A percentile compares a stretch with the other conserved stretches of the same genome.
Evolutionary conservation across 1,140 invertebrate genomes (phyloP).

Genomic region (Drosophila guanche): DNA sequence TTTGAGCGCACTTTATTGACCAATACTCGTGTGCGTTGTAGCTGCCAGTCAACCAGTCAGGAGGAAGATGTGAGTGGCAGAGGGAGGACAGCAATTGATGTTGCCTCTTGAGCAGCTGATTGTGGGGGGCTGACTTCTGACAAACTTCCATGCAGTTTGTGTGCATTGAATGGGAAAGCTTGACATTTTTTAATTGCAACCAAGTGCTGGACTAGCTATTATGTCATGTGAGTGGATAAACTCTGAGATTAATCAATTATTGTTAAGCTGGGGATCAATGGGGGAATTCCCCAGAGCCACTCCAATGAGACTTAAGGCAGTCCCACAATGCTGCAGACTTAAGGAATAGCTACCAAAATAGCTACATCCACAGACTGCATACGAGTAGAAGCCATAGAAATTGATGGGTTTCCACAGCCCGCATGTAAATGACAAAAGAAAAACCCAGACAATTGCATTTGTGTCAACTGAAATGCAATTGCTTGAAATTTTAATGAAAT

Average conservation of each 20-base stretch:
- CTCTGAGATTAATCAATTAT: constrained; percentile 10
- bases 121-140: constrained; percentile 13
- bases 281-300: background rate
- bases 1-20: constrained; percentile 72
- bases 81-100: constrained; percentile 20
- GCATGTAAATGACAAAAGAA: constrained; percentile 30
- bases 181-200: constrained; percentile 44
- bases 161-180: constrained; percentile 5
- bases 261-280: no score
- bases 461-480: constrained; percentile 58
- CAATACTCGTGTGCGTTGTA: constrained; percentile 65
- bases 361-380: background rate
- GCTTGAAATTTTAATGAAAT: constrained; percentile 72
- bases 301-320: no score
- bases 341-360: background rate
- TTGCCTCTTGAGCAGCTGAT: constrained; percentile 35
- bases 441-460: constrained; percentile 29
- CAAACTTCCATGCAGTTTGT: constrained; percentile 28
- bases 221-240: constrained; percentile 15
- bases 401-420: constrained; percentile 23
- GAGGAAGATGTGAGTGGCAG: no score
- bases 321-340: background rate
- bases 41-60: constrained; percentile 14
- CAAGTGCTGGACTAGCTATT: constrained; percentile 6
- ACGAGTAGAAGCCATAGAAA: constrained; percentile 17